phyloP scores from a whole-genome alignment of 2,113 vertebrate genomes.

The Poeciliopsis prolifica region DNA sequence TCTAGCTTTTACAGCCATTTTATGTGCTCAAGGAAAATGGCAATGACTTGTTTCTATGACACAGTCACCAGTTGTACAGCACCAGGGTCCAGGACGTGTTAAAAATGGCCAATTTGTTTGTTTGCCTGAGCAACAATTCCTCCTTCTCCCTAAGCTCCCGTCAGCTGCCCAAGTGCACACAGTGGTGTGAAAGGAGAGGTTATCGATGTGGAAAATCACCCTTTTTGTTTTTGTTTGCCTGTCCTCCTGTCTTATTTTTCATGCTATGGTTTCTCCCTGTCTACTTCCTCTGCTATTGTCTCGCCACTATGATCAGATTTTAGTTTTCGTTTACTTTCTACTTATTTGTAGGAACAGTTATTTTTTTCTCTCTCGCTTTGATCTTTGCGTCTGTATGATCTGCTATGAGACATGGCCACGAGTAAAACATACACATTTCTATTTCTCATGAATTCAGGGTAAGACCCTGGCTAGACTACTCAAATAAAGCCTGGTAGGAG shows the following conservation, averaged over 20 bases:
- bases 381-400: background rate
- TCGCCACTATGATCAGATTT: slow-evolving; percentile 5
- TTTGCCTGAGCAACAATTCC: slow-evolving; percentile 60
- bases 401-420: slow-evolving; percentile 4
- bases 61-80: slow-evolving; percentile 26
- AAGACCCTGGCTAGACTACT: slow-evolving; percentile 52
- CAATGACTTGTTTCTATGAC: slow-evolving; percentile 6
- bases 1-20: slow-evolving; percentile 16
- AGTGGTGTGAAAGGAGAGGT: slow-evolving; percentile 47
- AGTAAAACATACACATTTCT: slow-evolving; percentile 2
- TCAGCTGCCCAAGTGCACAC: slow-evolving; percentile 58
- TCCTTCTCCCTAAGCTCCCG: slow-evolving; percentile 7
- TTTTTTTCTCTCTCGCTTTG: background rate
- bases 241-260: slow-evolving; percentile 37
- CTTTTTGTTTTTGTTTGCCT: slow-evolving; percentile 59
- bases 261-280: slow-evolving; percentile 7
- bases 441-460: slow-evolving; percentile 41
- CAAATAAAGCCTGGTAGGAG: slow-evolving; percentile 55
- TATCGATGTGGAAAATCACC: slow-evolving; percentile 69
- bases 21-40: slow-evolving; percentile 25
- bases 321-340: background rate
- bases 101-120: slow-evolving; percentile 63
- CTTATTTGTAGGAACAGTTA: background rate
- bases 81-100: slow-evolving; percentile 47
- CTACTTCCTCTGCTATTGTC: slow-evolving; percentile 22